These are phyloP conservation scores for Cinclus mexicanus DNA, from an alignment of 2,113 vertebrate genomes.

Conservation along the genomic window DNA sequence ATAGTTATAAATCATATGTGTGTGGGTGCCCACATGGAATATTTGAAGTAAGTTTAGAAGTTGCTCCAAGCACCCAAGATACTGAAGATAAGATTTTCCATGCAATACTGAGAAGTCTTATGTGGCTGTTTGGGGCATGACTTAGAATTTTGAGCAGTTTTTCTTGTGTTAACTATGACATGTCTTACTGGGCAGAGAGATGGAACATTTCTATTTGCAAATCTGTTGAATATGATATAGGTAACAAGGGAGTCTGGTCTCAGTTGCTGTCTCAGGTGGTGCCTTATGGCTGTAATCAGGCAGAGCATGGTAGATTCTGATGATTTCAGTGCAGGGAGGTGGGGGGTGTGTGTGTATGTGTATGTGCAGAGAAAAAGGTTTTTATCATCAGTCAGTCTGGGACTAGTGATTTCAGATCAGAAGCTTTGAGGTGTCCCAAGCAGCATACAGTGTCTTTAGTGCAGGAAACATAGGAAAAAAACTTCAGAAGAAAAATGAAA, in stretches of 20 bases:
- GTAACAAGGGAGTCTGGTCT: background rate
- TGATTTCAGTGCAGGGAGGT: background rate
- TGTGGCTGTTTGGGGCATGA: fast-evolving
- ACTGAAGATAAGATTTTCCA: background rate
- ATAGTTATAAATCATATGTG: background rate
- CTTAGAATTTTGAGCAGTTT: background rate
- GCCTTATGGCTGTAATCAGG: background rate
- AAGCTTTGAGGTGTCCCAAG: background rate
- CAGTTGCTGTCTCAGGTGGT: background rate
- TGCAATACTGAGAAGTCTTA: background rate
- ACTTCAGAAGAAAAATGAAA: background rate
- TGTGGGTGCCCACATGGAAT: background rate
- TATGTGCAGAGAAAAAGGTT: background rate
- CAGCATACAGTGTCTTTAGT: background rate
- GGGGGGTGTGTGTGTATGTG: background rate
- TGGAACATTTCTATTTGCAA: background rate
- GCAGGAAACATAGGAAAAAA: background rate
- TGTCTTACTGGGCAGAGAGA: background rate
- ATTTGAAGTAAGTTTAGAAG: background rate
- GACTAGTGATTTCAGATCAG: background rate
- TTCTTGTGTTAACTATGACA: background rate
- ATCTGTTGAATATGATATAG: background rate
- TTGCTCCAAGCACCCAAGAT: background rate
- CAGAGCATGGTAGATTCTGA: background rate
- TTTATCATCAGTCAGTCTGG: background rate